phyloP scores from a whole-genome alignment of 2,113 vertebrate genomes.

The Urocynchramus pylzowi region DNA sequence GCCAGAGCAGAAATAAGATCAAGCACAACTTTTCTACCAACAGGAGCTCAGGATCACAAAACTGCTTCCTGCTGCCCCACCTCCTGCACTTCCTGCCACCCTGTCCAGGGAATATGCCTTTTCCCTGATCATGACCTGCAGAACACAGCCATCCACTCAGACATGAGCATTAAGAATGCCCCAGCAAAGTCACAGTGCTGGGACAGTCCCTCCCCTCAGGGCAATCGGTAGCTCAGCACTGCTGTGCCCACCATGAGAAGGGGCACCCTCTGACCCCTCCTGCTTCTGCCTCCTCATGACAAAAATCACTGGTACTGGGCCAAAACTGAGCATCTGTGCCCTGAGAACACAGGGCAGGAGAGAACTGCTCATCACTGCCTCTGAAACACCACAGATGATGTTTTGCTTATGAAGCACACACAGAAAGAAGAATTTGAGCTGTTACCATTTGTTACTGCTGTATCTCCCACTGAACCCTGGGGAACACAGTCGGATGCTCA shows the following conservation, averaged over 20 bases:
- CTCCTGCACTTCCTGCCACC: not conserved
- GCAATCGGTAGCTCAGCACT: fast-evolving
- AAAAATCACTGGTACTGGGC: not conserved
- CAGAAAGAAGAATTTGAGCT: fast-evolving
- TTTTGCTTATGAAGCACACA: not conserved
- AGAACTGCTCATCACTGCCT: not conserved
- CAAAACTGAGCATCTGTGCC: not conserved
- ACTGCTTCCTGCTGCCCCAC: not conserved
- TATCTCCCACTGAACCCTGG: not conserved
- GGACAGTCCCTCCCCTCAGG: not conserved
- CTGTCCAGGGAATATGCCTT: not conserved
- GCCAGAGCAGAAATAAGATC: not conserved
- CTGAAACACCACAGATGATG: not conserved
- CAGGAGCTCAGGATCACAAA: not conserved
- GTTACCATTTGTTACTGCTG: not conserved
- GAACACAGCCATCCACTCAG: not conserved
- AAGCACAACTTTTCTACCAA: not conserved
- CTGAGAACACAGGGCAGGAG: not conserved
- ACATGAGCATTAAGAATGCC: fast-evolving
- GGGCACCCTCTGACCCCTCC: not conserved
- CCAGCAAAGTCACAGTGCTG: not conserved
- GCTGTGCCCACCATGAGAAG: not conserved
- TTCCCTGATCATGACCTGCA: not conserved
- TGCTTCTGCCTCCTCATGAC: not conserved
- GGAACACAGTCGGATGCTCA: not conserved